Base-by-base conservation (phyloP, 2,888 invertebrate genomes). In the Drosophila dives region DNA sequence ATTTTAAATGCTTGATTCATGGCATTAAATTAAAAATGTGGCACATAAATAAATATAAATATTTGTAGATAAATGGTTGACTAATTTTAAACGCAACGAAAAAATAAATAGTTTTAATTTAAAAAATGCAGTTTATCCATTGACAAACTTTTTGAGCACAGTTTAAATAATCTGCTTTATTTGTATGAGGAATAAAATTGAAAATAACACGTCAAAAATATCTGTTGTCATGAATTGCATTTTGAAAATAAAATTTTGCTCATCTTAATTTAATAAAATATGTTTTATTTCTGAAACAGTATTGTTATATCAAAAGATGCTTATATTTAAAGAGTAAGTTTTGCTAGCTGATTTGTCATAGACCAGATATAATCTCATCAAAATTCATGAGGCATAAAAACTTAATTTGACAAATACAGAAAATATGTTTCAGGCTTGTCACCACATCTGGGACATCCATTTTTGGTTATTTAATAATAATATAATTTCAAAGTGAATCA, bases 21-120 rank as follows among this genome's bases (percentile, higher is more conserved):
- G 40, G 60, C 60, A 65, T 78, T 86, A 78, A 29, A 88, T 88
- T 84, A 72, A 83, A 77, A 75, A 51, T 65, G 10, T 38, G 61
- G 48, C 20, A 26, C 34, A 64, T 62, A 74, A 73, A 77, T 63
- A 72, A 64, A 63, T 68, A 64, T 58, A 75, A 80, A 74, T 72
- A 79, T 79, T 75, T 81, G 66, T 20, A 42, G 20, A 64, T 63
- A 72, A 72, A 79, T 64, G 75, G 62, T 67, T 60, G 61, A 81
- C 67, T 53, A 68, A 74, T 66, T 81, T 64, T 26, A 63, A 62
- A 56, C 50, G 20, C 42, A 64, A 36, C 36, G n/a, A 45, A 55
- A 33, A 38, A 67, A 74, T 23, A 17, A 23, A 33, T 12, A 15
- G 23, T 26, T 54, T 54, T 54, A 12, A 54, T 54, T 36, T 26